Evolutionary conservation across 2,888 invertebrate genomes (phyloP), one percentile per base, ranked within the genome.

Genomic region (Dryobota labecula): DNA sequence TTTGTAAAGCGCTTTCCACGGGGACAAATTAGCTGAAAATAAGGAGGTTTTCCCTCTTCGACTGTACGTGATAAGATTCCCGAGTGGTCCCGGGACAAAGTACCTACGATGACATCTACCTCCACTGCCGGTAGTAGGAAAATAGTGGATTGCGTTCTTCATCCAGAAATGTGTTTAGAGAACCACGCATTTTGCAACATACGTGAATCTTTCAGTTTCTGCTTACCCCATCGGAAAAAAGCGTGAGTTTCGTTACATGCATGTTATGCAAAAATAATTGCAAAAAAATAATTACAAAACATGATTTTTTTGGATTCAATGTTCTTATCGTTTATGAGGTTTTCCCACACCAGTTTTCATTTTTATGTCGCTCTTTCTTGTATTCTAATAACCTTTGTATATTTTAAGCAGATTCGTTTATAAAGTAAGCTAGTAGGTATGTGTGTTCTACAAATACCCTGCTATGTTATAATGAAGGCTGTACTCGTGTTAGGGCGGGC

Each of bases 11-110:
- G 33, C 45, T 27, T 78, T 53, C 78, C 68, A 43, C 30, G 7
- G 62, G 53, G 70, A 74, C 53, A 75, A 63, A 79, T 75, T 70
- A 79, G 69, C 62, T 63, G 58, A 30, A 70, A 79, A 70, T 78
- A 70, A 63, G 70, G 53, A 74, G 62, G 66, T 56, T 30, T 30
- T 64, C 18, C 47, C 54, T 49, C 49, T n/a, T 63, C 9, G 9
- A 47, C 18, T 13, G 15, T 58, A 67, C 78, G 75, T 75, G 78
- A 60, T 20, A 36, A 56, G 58, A 66, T 51, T 80, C 41, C 13
- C 9, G 41, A 76, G 47, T 30, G 41, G 15, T 43, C 6, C 41
- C 18, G 30, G 43, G 27, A 61, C 45, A 11, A 18, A 69, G 71
- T 68, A 61, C 30, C n/a, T 45, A 38, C 24, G 61, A 51, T 54